These are phyloP conservation scores for Varanus salvator DNA, from an alignment of 2,113 vertebrate species.

Conservation along the genomic window DNA sequence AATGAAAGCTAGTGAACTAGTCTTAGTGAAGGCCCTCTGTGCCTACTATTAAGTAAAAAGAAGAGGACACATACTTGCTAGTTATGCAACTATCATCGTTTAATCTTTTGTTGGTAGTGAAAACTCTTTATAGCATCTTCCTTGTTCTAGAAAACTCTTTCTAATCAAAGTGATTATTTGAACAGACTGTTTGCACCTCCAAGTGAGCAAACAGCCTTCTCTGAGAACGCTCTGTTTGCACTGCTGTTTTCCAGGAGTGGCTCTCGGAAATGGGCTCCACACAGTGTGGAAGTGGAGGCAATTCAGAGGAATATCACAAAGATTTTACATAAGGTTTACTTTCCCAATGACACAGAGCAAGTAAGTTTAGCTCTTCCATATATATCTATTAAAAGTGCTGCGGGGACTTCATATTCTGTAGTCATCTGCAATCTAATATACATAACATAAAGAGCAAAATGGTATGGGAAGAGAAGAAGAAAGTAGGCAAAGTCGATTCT, in stretches of 20 bases:
- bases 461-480: background rate
- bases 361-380: conserved; percentile 69
- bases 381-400: background rate
- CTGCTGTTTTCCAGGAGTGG: conserved; percentile 80
- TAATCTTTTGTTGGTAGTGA: background rate
- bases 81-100: background rate
- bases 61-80: background rate
- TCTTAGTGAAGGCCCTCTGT: background rate
- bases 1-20: background rate
- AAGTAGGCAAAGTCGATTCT: background rate
- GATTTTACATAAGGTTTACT: conserved; percentile 88
- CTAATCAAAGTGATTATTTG: background rate
- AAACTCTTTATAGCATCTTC: background rate
- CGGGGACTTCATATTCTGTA: background rate
- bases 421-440: background rate
- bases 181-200: conserved; percentile 10
- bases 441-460: background rate
- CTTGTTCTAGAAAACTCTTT: background rate
- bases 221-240: background rate
- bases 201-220: background rate
- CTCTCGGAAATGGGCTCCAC: conserved; percentile 91
- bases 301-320: conserved; percentile 88
- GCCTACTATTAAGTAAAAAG: too few species aligned
- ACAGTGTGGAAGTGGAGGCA: conserved; percentile 90
- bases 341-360: conserved; percentile 90